Base-by-base conservation (phyloP, 2,113 vertebrate genomes). In the Eolophus roseicapilla region DNA sequence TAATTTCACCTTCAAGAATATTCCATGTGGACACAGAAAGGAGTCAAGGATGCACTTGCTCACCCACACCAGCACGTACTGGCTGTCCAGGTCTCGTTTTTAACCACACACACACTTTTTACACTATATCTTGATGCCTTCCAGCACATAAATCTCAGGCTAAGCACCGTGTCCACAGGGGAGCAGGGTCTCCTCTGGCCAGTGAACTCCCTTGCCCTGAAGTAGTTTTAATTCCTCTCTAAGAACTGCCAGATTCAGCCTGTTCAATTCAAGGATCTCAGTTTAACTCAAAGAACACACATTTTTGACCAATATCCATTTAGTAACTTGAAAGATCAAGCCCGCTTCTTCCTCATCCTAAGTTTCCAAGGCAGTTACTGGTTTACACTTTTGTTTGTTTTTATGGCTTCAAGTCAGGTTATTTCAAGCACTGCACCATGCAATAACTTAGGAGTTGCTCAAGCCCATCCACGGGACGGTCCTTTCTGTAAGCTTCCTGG, bases 1-100 rank as follows among this genome's bases (percentile, higher is more conserved):
- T 33, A 9, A 35, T 20, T 82, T 73, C 50, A 28, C 20, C 17
- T 24, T 65, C 16, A 46, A 57, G 39, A 70, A 9, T n/a, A 60
- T 37, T 67, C 74, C 43, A 57, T 0, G 0, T 0, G 13, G 37
- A n/a, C 20, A 41, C 1, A 2, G 35, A 60, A 11, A 24, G 13
- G 27, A 75, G 33, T 24, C 18, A 3, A 44, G 57, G 67, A 29
- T 11, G 18, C 57, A 14, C 47, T 65, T 70, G 27, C 37, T 75
- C 43, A 19, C 52, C n/a, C 46, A 12, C 55, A 39, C 17, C 15
- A 3, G 28, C 19, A 11, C 0, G 0, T 27, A 16, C 15, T 1
- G 0, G 43, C 31, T 44, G 46, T 41, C 60, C 25, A 41, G n/a
- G 18, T 57, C 21, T 77, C 0, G 12, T 28, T 29, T 59, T 35